Base-by-base conservation (phyloP, 1,140 invertebrate genomes). In the Drosophila pruinosa region DNA sequence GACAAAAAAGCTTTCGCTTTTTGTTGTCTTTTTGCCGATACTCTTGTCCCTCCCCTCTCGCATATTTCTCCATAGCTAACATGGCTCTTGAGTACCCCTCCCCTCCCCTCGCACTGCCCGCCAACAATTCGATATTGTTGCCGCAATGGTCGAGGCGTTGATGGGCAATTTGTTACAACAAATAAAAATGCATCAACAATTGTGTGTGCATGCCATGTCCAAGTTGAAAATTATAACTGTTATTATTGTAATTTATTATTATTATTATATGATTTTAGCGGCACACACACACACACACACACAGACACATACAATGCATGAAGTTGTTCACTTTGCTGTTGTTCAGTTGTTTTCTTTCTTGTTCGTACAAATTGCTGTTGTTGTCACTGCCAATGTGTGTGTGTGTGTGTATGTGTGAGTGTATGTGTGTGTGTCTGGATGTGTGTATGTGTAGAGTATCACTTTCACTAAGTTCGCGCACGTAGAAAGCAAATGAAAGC, bases 401-500 rank as follows among this genome's bases (percentile, higher is more conserved):
- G 58, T 80, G 58, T 45, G 22, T 54, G 34, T 41, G 12, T 85
- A 26, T 61, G 39, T 53, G 48, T 68, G 28, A 69, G 21, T 45
- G 12, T 41, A 12, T 57, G 3, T 54, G 21, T 34, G 7, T 31
- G 10, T 63, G 19, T 36, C 50, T 56, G 19, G 22, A 12, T 71
- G 45, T 65, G 14, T 53, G 12, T 47, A 47, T 68, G 47, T 72
- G 61, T 39, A 71, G 65, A 69, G 53, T 86, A 86, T 86, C 81
- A 86, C 81, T 86, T 86, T 86, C 81, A 86, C 81, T 86, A 8
- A 36, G 77, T 71, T 78, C 62, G 81, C 77, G 81, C 82, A 79
- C 73, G 72, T 88, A 86, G 81, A 86, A 86, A 86, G 81, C 81
- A 85, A 85, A 85, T 63, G 81, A 85, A 86, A 85, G 81, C 81